Evolutionary conservation across 1,140 invertebrate genomes (phyloP), one percentile per base, ranked within the genome.

Genomic region (Rhyacophila brunnea): DNA sequence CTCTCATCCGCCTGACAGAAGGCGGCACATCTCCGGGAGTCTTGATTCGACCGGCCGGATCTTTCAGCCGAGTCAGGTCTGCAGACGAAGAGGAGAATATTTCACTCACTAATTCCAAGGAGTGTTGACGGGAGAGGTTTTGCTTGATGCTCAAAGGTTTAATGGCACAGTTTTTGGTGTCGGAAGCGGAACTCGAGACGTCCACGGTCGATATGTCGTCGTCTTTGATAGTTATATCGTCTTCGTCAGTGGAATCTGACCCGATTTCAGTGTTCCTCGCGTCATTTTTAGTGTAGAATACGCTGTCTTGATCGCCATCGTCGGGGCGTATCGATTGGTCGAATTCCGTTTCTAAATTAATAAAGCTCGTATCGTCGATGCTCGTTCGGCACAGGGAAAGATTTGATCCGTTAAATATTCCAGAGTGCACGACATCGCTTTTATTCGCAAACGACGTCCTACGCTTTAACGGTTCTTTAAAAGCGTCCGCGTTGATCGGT

Each of bases 21-120:
- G 87, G 85, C 4, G 90, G 90, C 1, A 92, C 80, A 70, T 90
- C 87, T 0, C 89, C 87, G 0, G 91, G 90, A 0, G 91, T 93
- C 71, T 93, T 92, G 1, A 92, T 86, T 50, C 90, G 79, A 20
- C 83, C 83, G 43, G 86, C 84, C 0, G 88, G 86, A 72, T 90
- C 86, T 58, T 87, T 86, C 11, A 93, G 70, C 40, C 84, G 76
- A n/a, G 78, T 81, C 38, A 81, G 67, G 67, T 83, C 84, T 52
- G 70, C 80, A 32, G 74, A 70, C 40, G 79, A 78, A 55, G 83
- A 73, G 56, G 83, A 73, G 77, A 89, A 80, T 2, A 89, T 81
- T 67, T 87, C 85, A 38, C 82, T 83, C 36, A 89, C 88, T 23
- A 87, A 85, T 66, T 87, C 87, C 18, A 89, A 66, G 2, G 84